These are phyloP conservation scores for Scophthalmus maximus DNA, from an alignment of 2,113 vertebrate genomes.

Conservation along the genomic window DNA sequence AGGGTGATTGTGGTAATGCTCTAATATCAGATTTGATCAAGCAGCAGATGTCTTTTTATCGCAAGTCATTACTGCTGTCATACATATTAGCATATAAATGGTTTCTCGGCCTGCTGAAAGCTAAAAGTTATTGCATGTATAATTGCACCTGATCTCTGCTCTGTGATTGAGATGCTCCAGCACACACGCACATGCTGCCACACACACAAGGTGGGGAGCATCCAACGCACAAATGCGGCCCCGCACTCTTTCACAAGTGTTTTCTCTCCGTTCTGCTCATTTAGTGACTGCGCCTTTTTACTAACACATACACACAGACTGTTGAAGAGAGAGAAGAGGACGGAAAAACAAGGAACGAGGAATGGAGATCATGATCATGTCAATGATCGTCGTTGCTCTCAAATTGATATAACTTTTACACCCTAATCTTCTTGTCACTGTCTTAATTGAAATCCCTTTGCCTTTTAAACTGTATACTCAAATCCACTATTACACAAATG, in stretches of 20 bases:
- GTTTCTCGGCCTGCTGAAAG: slow-evolving; percentile 71
- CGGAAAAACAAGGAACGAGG: neutral
- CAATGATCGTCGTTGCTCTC: neutral
- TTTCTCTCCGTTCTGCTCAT: slow-evolving; percentile 11
- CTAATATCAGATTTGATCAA: slow-evolving; percentile 74
- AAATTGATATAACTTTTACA: neutral
- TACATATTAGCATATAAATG: slow-evolving; percentile 80
- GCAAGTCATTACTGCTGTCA: slow-evolving; percentile 74
- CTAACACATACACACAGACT: neutral
- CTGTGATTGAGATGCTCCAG: slow-evolving; percentile 71
- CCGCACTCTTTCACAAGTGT: neutral
- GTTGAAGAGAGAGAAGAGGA: neutral
- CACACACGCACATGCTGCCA: slow-evolving; percentile 8
- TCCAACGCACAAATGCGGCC: slow-evolving; percentile 2
- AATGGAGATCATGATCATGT: neutral
- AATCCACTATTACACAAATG: neutral
- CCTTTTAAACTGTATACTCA: neutral
- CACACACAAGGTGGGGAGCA: slow-evolving; percentile 6
- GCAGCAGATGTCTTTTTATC: slow-evolving; percentile 78
- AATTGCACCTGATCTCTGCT: slow-evolving; percentile 75
- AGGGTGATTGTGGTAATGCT: slow-evolving; percentile 65
- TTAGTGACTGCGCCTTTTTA: neutral
- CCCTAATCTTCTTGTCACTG: neutral
- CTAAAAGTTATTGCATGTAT: slow-evolving; percentile 75
- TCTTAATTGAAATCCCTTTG: too few species aligned